A percentile compares a stretch with the other conserved stretches of the same genome.
Evolutionary conservation across 2,797 vertebrate genomes (phyloP).

Genomic region (Bufotes viridis): DNA sequence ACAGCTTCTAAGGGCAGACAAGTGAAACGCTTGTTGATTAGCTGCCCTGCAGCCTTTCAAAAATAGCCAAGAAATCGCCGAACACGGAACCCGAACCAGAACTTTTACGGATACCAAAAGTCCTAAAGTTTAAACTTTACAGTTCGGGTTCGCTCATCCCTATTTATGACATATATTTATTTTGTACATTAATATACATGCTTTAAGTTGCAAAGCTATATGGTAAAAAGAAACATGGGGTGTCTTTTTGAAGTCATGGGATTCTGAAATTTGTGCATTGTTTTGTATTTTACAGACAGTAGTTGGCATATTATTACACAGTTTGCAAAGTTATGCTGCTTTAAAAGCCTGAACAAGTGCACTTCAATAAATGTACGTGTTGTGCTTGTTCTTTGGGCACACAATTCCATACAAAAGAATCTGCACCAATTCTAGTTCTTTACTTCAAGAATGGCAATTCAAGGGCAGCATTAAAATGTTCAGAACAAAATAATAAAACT

Average conservation of each 20-base stretch:
- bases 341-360: conserved; percentile 8
- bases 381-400: background rate
- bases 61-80: too few relatives aligned
- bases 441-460: conserved; percentile 1
- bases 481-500: conserved; percentile 44
- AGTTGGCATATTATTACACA: background rate
- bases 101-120: too few relatives aligned
- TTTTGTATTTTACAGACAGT: background rate
- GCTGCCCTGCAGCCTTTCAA: too few relatives aligned
- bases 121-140: too few relatives aligned
- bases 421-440: background rate
- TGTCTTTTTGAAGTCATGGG: background rate
- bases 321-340: background rate
- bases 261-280: background rate
- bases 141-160: too few relatives aligned
- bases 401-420: conserved; percentile 8
- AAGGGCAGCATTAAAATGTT: conserved; percentile 38
- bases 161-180: background rate
- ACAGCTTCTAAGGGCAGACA: too few relatives aligned
- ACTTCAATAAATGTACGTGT: conserved; percentile 10
- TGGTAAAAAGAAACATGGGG: background rate
- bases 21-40: too few relatives aligned
- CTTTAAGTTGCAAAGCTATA: background rate
- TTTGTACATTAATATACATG: background rate
- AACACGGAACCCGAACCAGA: too few relatives aligned